Percentiles rank a stretch among this genome's conserved stretches.
phyloP scores from a whole-genome alignment of 2,113 vertebrate genomes.

The Lagopus muta region DNA sequence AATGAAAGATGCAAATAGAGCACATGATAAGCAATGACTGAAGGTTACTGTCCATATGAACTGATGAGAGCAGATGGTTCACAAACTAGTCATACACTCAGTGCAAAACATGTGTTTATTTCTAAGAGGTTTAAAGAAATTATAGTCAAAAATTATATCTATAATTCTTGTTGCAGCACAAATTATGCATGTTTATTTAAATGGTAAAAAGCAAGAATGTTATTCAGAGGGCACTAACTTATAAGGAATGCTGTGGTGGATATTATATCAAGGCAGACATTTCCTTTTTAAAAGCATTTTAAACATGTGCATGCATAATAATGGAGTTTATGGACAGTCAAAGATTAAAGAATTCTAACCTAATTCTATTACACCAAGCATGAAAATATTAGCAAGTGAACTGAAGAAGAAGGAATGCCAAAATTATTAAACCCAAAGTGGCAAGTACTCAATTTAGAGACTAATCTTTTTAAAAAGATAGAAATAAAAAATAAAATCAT shows the following conservation, averaged over 20 bases:
- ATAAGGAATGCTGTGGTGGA: neutral
- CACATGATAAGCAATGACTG: neutral
- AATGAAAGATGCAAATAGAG: neutral
- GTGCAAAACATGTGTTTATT: neutral
- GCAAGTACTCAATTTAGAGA: neutral
- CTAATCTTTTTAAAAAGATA: neutral
- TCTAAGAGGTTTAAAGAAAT: neutral
- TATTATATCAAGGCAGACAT: constrained; percentile 2
- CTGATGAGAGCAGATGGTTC: neutral
- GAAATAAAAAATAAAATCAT: neutral
- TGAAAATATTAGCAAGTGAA: constrained; percentile 41
- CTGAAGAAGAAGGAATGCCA: neutral
- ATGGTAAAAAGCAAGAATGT: neutral
- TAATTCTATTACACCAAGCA: constrained; percentile 5
- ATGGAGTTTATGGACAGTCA: constrained; percentile 7
- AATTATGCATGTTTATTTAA: neutral
- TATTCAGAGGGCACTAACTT: neutral
- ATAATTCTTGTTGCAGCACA: neutral
- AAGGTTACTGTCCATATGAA: neutral
- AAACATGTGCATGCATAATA: neutral
- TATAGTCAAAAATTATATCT: neutral
- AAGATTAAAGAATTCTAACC: constrained; percentile 11
- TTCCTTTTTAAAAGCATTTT: neutral
- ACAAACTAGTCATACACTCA: neutral
- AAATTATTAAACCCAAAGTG: neutral